Evolutionary conservation across 2,888 invertebrate genomes (phyloP), one percentile per base, ranked within the genome.

Genomic region (Timema podura): DNA sequence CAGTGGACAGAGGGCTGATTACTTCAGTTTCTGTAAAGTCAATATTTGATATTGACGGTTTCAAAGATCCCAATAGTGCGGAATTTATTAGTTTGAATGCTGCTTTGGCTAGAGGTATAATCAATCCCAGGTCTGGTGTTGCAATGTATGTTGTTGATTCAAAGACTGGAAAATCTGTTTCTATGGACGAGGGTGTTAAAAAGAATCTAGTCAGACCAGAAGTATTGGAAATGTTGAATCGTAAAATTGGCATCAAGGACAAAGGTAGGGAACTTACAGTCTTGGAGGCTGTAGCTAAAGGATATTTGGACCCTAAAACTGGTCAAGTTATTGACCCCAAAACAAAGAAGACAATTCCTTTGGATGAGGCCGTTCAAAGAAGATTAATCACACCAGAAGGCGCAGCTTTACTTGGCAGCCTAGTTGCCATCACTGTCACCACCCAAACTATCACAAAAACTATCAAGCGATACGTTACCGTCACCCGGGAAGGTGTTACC

Each of bases 31-130:
- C 91, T 6, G 91, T 93, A 79, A 91, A 91, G 80, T 93, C 93
- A 2, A 91, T 96, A 76, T 96, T 96, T 79, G 92, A 95, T 80
- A 93, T 97, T 73, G 95, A 95, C 76, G 96, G 92, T 69, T 93
- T 96, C 79, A 91, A 90, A 79, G 92, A 94, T 81, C 89, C 91
- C 0, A 87, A 89, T 77, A 91, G 91, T 67, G 89, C 88, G 51
- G 92, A 93, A 78, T 92, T 90, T 78, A 86, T 95, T 76, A 93
- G 93, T 75, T 91, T 95, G 77, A 95, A 94, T 81, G 85, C 88
- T 72, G 94, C 95, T 54, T 83, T 91, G 73, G 86, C 89, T 71
- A 91, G 90, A 77, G 92, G 91, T 74, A 84, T 91, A 78, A 84
- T 96, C 65, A 89, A 91, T 79, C 87, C 89, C 77, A 90, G 88